Evolutionary conservation across 2,888 invertebrate species (phyloP).

Genomic region (Sarcophaga rosellei): DNA sequence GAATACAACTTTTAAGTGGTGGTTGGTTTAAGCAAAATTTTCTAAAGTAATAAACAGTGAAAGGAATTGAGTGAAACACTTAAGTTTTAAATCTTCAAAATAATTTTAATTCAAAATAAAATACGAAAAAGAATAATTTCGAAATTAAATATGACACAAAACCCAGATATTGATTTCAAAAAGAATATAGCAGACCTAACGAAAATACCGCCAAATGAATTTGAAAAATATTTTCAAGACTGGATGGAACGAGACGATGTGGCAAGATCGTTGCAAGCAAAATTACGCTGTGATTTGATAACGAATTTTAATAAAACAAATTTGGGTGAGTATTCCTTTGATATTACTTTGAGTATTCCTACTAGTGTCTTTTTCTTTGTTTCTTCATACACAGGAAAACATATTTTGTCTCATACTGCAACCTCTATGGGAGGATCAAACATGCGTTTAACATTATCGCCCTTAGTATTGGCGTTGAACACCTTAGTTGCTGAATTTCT

Average conservation of each 20-base stretch:
- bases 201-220: slow-evolving; percentile 77
- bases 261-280: slow-evolving; percentile 77
- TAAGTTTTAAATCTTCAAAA: too few relatives aligned
- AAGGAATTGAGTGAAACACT: neutral
- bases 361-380: neutral
- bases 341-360: neutral
- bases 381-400: slow-evolving; percentile 71
- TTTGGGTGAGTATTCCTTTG: slow-evolving; percentile 74
- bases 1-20: slow-evolving; percentile 13
- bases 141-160: slow-evolving; percentile 28
- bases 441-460: slow-evolving; percentile 74
- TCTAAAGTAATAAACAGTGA: neutral
- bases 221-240: slow-evolving; percentile 77
- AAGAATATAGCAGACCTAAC: slow-evolving; percentile 75
- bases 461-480: slow-evolving; percentile 76
- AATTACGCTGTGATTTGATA: slow-evolving; percentile 78
- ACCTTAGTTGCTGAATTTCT: slow-evolving; percentile 81
- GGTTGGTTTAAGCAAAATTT: slow-evolving; percentile 9
- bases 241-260: slow-evolving; percentile 80
- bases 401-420: slow-evolving; percentile 72
- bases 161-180: slow-evolving; percentile 66
- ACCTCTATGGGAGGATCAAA: slow-evolving; percentile 67
- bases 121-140: neutral
- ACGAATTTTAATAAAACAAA: slow-evolving; percentile 78
- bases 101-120: neutral